Conservation (phyloP, 2,113 vertebrate genomes). For the Butorides virescens region DNA sequence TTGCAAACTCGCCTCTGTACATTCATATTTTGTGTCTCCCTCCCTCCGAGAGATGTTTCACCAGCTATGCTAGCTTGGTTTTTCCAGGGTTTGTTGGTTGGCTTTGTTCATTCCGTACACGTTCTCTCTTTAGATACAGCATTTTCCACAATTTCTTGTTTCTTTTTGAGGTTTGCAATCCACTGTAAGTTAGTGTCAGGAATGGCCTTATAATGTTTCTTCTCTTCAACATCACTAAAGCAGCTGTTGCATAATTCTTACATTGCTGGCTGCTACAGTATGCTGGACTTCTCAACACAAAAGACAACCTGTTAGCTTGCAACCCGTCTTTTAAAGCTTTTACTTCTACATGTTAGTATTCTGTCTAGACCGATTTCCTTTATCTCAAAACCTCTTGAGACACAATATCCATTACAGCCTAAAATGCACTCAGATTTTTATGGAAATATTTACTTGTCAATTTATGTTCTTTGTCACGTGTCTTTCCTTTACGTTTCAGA, state of each 20-base stretch:
- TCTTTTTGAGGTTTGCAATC: not conserved
- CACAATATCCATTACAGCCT: not conserved
- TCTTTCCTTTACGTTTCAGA: not conserved
- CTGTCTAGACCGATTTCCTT: not conserved
- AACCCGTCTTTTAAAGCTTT: not conserved
- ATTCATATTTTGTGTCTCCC: not conserved
- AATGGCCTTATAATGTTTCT: not conserved
- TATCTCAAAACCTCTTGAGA: not conserved
- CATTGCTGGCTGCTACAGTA: not conserved
- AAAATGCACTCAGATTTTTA: not conserved
- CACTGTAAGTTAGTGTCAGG: not conserved
- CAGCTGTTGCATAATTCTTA: not conserved
- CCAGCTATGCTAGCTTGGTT: not conserved
- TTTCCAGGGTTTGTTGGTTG: not conserved
- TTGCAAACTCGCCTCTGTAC: not conserved
- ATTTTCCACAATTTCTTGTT: not conserved
- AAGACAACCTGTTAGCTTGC: not conserved
- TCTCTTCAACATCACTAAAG: not conserved
- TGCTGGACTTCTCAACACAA: not conserved
- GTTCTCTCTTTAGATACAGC: not conserved
- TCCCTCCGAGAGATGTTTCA: not conserved
- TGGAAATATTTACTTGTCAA: conserved; percentile 11
- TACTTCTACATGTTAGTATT: not conserved
- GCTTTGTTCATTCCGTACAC: not conserved
- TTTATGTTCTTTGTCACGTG: not conserved